Evolutionary conservation across 2,797 vertebrate genomes (phyloP), one percentile per base, ranked within the genome.

Genomic region (Diplodus sargus): DNA sequence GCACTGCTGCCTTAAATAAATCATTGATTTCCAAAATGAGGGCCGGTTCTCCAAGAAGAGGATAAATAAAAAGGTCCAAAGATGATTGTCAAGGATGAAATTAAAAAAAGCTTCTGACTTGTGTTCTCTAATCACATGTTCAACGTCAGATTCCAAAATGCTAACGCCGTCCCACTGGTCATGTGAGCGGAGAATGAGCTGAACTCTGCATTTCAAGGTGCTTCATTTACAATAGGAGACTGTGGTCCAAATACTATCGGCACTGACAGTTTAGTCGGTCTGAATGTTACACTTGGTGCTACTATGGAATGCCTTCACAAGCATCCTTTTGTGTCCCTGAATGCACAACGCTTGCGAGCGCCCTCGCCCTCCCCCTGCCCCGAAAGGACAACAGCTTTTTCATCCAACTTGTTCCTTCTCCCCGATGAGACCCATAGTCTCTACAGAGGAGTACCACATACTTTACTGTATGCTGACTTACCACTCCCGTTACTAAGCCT

Each of bases 261-360:
- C 68, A 71, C 34, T 56, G 57, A 68, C 57, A 42, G 69, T 73
- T 63, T 15, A 58, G 49, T 52, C 75, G 15, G 79, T 76, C 53
- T 86, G 67, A 74, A 54, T 52, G 74, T 48, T 67, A 71, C 69
- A 78, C 85, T 58, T 83, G 76, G 85, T 66, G 76, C 76, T 81
- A 89, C 85, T 83, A 79, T 70, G 82, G 84, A 85, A 88, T 74
- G 71, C 67, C 70, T 68, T 62, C 72, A 94, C 91, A 93, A 84
- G 70, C 80, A 69, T 85, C 59, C 91, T 87, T 90, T 92, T 94
- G 92, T 93, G 57, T 60, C 15, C 70, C 71, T 86, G 86, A 89
- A 92, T 86, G 88, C 77, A 70, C 43, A 78, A 70, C 11, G 48
- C 70, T 63, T 78, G 74, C 43, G 34, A 51, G 58, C 7, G 0